Evolutionary conservation across 1,140 invertebrate genomes (phyloP).

Genomic region (Macrostomum lignano): DNA sequence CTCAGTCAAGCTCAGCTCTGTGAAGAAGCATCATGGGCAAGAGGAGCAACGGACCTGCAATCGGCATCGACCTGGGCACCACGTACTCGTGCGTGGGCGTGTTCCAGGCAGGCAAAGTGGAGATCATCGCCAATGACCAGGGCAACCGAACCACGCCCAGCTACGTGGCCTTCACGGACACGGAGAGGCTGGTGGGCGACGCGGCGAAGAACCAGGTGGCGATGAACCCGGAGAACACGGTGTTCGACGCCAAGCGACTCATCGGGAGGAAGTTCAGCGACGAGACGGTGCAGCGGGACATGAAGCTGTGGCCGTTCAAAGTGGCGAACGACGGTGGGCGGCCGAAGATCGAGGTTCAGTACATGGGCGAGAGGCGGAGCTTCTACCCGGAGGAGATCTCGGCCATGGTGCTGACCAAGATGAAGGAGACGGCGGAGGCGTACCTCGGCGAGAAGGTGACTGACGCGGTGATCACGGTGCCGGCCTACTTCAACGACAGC

Average conservation of each 20-base stretch:
- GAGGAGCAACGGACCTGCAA: too few species aligned
- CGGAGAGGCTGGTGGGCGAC: slow-evolving; percentile 56
- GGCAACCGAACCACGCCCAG: slow-evolving; percentile 61
- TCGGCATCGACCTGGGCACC: too few species aligned
- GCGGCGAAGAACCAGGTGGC: slow-evolving; percentile 34
- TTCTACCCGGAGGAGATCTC: slow-evolving; percentile 71
- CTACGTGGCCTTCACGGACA: slow-evolving; percentile 64
- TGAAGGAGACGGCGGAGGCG: too few species aligned
- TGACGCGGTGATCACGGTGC: too few species aligned
- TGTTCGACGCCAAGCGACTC: slow-evolving; percentile 59
- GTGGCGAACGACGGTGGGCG: slow-evolving; percentile 51
- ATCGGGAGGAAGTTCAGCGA: slow-evolving; percentile 51
- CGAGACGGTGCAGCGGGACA: slow-evolving; percentile 35
- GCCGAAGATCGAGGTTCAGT: slow-evolving; percentile 47
- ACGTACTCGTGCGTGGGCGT: slow-evolving; percentile 31
- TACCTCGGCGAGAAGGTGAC: too few species aligned
- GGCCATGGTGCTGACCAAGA: slow-evolving; percentile 54
- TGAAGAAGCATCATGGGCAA: too few species aligned
- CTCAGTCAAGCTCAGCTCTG: too few species aligned
- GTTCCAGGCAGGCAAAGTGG: slow-evolving; percentile 45
- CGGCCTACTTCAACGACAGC: too few species aligned
- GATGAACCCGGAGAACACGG: slow-evolving; percentile 76
- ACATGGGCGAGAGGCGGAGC: slow-evolving; percentile 58
- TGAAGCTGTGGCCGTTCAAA: slow-evolving; percentile 37
- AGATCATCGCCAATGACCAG: slow-evolving; percentile 69